These are phyloP conservation scores for Synergus gifuensis DNA, from an alignment of 2,888 invertebrate species.

Conservation along the genomic window DNA sequence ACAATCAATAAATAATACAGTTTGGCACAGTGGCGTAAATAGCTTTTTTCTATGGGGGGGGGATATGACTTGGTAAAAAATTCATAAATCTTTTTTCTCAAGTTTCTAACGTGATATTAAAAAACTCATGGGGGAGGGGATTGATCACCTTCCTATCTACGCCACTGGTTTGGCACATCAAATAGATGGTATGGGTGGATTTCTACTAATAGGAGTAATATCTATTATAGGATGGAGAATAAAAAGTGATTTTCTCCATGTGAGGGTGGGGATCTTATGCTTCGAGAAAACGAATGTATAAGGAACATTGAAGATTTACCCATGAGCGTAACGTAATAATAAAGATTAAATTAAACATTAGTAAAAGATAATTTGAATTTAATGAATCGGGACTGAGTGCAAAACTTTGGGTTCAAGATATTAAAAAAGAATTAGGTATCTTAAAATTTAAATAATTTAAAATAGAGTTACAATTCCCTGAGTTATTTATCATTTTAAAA, in stretches of 20 bases:
- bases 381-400: background rate
- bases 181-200: conserved; percentile 12
- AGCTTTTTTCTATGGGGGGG: too few species aligned
- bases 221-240: conserved; percentile 7
- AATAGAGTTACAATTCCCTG: too few species aligned
- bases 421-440: too few species aligned
- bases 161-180: background rate
- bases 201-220: conserved; percentile 21
- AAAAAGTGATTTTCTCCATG: conserved; percentile 21
- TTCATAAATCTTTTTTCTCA: too few species aligned
- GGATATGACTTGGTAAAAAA: too few species aligned
- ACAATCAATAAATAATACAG: conserved; percentile 21
- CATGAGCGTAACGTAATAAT: background rate
- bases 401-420: too few species aligned
- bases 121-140: too few species aligned
- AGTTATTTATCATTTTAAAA: too few species aligned
- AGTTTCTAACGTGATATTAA: too few species aligned
- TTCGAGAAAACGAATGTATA: conserved; percentile 5
- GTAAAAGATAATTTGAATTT: background rate
- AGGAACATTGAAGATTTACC: conserved; percentile 6
- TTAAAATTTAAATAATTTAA: too few species aligned
- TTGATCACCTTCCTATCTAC: too few species aligned
- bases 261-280: background rate
- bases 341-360: background rate
- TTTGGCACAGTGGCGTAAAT: too few species aligned